A percentile compares a stretch with the other conserved stretches of the same genome.
These are phyloP conservation scores for Plebejus anna DNA, from an alignment of 2,888 invertebrate genomes.

Conservation along the genomic window DNA sequence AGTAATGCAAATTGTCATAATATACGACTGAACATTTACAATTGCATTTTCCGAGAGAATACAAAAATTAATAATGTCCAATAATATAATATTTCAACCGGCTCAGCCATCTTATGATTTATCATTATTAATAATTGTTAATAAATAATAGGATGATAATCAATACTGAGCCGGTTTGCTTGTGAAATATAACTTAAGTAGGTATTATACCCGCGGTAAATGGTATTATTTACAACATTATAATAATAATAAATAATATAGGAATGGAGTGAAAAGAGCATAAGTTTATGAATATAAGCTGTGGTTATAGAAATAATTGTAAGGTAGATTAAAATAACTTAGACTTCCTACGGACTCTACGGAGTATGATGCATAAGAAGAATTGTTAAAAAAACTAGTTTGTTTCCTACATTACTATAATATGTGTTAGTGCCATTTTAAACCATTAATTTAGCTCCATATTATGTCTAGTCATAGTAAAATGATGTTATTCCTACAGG, in stretches of 20 bases:
- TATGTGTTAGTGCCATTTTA: too few species aligned
- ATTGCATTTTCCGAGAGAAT: background rate
- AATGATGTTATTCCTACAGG: too few species aligned
- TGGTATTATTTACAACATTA: background rate
- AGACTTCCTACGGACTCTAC: too few species aligned
- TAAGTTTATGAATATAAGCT: too few species aligned
- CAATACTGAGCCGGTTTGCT: slow-evolving; percentile 18
- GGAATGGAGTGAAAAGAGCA: too few species aligned
- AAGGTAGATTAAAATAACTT: too few species aligned
- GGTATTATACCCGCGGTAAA: background rate
- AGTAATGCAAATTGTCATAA: background rate
- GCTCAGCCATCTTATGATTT: slow-evolving; percentile 14
- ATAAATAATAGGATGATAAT: slow-evolving; percentile 23
- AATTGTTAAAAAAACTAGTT: too few species aligned
- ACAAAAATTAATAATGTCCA: slow-evolving; percentile 10
- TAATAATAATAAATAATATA: background rate
- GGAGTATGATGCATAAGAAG: too few species aligned
- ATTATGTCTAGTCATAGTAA: too few species aligned
- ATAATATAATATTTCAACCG: background rate
- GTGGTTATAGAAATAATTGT: too few species aligned
- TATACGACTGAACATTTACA: background rate
- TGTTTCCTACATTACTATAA: too few species aligned
- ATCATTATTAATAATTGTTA: slow-evolving; percentile 22
- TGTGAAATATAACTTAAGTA: slow-evolving; percentile 12
- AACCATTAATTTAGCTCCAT: too few species aligned